These are phyloP conservation scores for Rallus limicola DNA, from an alignment of 2,113 vertebrate species.

Conservation along the genomic window DNA sequence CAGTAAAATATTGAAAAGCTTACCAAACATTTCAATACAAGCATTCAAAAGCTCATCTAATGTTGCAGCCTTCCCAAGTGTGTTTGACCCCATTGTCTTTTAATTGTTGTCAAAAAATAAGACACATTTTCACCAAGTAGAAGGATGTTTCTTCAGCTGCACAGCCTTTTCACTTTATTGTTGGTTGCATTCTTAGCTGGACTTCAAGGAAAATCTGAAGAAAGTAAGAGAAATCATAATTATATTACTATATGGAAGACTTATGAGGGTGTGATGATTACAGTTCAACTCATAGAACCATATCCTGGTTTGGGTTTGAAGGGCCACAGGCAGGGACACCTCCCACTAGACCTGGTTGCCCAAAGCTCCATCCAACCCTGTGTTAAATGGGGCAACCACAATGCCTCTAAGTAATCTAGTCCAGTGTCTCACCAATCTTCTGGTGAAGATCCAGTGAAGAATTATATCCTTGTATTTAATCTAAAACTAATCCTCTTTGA, in stretches of 20 bases:
- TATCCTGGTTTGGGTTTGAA: no score
- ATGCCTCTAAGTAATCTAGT: no score
- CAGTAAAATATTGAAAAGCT: neutral
- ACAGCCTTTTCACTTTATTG: conserved; percentile 11
- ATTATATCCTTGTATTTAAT: no score
- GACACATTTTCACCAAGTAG: conserved; percentile 69
- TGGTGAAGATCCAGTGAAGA: no score
- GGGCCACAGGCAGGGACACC: no score
- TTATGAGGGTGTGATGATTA: neutral
- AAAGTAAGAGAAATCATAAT: conserved; percentile 32
- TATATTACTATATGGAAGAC: neutral
- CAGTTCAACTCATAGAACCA: neutral
- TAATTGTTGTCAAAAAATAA: conserved; percentile 73
- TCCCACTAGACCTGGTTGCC: no score
- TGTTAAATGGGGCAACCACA: no score
- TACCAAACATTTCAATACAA: conserved; percentile 92
- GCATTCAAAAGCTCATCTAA: conserved; percentile 87
- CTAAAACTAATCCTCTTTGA: no score
- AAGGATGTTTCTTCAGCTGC: conserved; percentile 41
- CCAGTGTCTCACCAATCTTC: no score
- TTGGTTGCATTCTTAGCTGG: conserved; percentile 37
- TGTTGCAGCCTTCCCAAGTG: conserved; percentile 90
- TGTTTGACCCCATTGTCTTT: conserved; percentile 88
- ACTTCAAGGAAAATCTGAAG: conserved; percentile 61
- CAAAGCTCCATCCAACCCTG: no score